Evolutionary conservation across 2,113 vertebrate species (phyloP).

Genomic region (Fukomys damarensis): DNA sequence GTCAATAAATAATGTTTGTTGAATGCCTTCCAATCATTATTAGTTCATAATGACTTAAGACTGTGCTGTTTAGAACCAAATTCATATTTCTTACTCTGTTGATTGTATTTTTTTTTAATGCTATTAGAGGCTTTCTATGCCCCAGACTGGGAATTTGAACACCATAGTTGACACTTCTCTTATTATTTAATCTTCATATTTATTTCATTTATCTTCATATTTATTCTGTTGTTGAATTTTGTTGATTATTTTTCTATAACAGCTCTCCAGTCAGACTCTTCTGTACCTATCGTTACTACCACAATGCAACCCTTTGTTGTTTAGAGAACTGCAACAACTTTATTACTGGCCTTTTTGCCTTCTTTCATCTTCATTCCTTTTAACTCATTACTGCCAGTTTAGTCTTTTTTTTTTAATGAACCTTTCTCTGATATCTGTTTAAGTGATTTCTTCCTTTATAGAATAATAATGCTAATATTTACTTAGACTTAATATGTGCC

Average conservation of each 20-base stretch:
- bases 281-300: background rate
- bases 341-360: background rate
- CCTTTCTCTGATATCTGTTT: background rate
- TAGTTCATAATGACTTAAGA: background rate
- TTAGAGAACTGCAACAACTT: background rate
- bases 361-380: background rate
- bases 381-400: background rate
- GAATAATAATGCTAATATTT: background rate
- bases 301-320: background rate
- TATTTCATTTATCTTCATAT: background rate
- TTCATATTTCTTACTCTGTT: background rate
- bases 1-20: slow-evolving; percentile 20
- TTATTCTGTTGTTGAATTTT: background rate
- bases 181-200: too few relatives aligned
- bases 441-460: background rate
- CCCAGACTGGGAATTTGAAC: background rate
- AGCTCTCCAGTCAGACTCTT: background rate
- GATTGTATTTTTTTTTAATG: background rate
- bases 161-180: background rate
- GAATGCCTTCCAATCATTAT: background rate
- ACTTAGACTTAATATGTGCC: background rate
- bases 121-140: background rate
- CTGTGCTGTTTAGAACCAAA: background rate
- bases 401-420: slow-evolving; percentile 45
- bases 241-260: background rate